A percentile compares a stretch with the other conserved stretches of the same genome.
These are phyloP conservation scores for Turritopsis rubra DNA, from an alignment of 30 jellyfish, hydroid and myxozoan species.

Conservation along the genomic window DNA sequence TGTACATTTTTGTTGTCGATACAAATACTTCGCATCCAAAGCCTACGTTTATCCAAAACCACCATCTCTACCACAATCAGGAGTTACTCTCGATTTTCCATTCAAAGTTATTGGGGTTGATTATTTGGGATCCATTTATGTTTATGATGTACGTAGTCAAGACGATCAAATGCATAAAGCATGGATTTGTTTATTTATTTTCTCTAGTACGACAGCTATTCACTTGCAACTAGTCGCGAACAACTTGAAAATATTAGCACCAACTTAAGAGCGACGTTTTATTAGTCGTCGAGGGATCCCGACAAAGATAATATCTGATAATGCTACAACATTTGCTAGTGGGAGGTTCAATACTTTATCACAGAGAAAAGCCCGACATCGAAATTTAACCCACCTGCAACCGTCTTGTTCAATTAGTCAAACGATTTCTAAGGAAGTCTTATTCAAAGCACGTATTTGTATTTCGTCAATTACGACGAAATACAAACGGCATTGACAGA, in stretches of 20 bases:
- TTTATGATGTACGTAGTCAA: not conserved
- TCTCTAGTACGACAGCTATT: not conserved
- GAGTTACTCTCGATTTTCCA: not conserved
- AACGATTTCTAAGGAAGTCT: slow-evolving; percentile 37
- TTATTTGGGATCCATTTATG: not conserved
- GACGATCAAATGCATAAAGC: not conserved
- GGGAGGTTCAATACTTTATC: not conserved
- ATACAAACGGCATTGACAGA: slow-evolving; percentile 29
- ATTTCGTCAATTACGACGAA: slow-evolving; percentile 18
- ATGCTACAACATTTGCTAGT: not conserved
- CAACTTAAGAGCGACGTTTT: not conserved
- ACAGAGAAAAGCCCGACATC: not conserved
- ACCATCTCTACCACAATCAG: not conserved
- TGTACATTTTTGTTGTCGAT: not conserved
- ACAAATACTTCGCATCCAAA: not conserved
- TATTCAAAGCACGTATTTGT: slow-evolving; percentile 17
- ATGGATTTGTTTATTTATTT: not conserved
- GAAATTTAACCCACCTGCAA: slow-evolving; percentile 20
- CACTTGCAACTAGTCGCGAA: not conserved
- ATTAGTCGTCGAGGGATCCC: not conserved
- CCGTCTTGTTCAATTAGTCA: slow-evolving; percentile 50
- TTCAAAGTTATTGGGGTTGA: not conserved
- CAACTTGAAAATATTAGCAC: not conserved
- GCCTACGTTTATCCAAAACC: not conserved
- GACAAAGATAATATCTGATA: not conserved